Evolutionary conservation across 2,797 vertebrate species (phyloP).

Genomic region (Crossoptilon crossoptilon): DNA sequence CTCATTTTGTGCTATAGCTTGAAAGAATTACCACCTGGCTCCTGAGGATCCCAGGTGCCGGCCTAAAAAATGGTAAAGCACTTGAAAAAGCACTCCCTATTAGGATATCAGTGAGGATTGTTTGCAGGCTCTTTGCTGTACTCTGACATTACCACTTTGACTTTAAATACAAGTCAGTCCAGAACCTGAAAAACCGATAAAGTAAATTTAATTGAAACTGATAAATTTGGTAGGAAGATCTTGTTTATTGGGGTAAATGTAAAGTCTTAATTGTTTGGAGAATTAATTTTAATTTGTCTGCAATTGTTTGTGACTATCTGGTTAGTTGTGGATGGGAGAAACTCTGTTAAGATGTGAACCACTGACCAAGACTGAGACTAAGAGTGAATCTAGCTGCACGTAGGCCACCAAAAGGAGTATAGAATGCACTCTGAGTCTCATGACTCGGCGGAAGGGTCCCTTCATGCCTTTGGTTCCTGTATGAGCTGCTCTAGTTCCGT

Average conservation of each 20-base stretch:
- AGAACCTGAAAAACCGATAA: not conserved
- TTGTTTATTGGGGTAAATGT: not conserved
- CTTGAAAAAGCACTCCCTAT: not conserved
- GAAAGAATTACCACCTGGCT: not conserved
- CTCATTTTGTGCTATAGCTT: not conserved
- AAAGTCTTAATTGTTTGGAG: not conserved
- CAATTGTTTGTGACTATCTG: not conserved
- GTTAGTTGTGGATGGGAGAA: not conserved
- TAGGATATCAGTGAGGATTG: not conserved
- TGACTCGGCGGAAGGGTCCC: not conserved
- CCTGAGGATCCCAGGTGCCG: not conserved
- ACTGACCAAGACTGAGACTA: not conserved
- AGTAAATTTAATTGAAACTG: not conserved
- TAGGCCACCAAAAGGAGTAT: not conserved
- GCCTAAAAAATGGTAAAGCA: not conserved
- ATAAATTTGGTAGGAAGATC: not conserved
- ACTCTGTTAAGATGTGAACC: not conserved
- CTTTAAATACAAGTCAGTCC: not conserved
- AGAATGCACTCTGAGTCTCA: not conserved
- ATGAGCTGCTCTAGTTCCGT: not conserved
- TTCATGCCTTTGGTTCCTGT: not conserved
- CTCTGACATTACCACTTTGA: not conserved
- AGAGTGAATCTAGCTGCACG: not conserved
- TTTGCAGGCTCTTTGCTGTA: not conserved
- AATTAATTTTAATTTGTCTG: not conserved